Conservation (phyloP, 2,797 vertebrate species). For the Schizopygopsis pylzovi region DNA sequence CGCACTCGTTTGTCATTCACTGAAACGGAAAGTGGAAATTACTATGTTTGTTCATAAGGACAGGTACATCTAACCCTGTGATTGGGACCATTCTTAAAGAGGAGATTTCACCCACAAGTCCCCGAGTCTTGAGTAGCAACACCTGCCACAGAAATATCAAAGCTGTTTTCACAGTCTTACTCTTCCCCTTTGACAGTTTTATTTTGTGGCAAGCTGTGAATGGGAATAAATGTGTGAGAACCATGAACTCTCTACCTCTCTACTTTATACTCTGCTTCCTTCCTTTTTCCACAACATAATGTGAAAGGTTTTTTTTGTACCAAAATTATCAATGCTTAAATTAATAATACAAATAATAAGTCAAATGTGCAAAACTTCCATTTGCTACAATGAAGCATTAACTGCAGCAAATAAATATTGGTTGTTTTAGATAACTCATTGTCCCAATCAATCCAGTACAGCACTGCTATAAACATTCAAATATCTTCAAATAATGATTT, state of each 20-base stretch:
- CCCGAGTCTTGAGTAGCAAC: conserved; percentile 14
- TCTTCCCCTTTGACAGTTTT: conserved; percentile 48
- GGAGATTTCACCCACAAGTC: conserved; percentile 25
- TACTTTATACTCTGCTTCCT: conserved; percentile 5
- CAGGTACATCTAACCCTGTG: conserved; percentile 9
- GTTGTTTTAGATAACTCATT: not conserved
- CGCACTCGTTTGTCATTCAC: not conserved
- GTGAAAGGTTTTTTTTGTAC: not conserved
- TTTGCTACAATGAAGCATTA: not conserved
- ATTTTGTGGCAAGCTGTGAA: conserved; percentile 52
- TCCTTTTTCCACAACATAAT: not conserved
- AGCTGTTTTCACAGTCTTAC: conserved; percentile 33
- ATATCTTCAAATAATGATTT: not conserved
- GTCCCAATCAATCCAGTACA: not conserved
- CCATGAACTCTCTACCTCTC: conserved; percentile 22
- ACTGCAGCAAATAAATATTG: not conserved
- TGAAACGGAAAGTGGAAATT: conserved; percentile 4
- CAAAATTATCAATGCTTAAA: not conserved
- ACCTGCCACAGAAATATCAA: conserved; percentile 48
- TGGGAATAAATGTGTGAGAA: conserved; percentile 46
- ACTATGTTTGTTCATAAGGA: conserved; percentile 22
- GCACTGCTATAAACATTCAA: not conserved
- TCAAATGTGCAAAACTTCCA: not conserved
- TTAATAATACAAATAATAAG: not conserved
- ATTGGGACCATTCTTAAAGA: conserved; percentile 18